phyloP scores from a whole-genome alignment of 2,113 vertebrate genomes.

The Chaenogobius annularis region DNA sequence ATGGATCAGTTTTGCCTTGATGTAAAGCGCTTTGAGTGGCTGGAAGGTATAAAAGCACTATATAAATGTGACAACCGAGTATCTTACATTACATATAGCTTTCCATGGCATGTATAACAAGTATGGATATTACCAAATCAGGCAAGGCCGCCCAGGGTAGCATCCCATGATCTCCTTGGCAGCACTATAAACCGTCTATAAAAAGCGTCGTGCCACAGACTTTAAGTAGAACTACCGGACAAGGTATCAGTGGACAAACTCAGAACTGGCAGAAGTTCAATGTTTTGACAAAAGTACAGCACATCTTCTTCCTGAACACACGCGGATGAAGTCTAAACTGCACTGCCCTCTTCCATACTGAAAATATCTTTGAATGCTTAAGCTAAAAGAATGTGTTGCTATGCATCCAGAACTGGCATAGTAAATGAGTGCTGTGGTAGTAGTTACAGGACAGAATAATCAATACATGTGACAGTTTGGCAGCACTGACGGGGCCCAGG shows the following conservation, averaged over 20 bases:
- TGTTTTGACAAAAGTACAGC: constrained; percentile 49
- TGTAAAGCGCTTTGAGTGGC: too few species aligned
- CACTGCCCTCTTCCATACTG: background rate
- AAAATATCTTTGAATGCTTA: constrained; percentile 9
- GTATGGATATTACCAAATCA: background rate
- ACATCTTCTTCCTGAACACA: constrained; percentile 40
- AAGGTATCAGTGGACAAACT: constrained; percentile 35
- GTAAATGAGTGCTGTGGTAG: background rate
- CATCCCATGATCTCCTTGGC: too few species aligned
- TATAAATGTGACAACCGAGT: too few species aligned
- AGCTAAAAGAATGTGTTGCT: background rate
- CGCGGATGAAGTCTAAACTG: background rate
- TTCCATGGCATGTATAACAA: too few species aligned
- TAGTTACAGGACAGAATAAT: background rate
- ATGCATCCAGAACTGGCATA: background rate
- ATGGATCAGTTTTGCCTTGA: too few species aligned
- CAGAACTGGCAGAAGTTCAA: constrained; percentile 55
- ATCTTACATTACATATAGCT: too few species aligned
- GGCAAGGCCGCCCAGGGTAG: constrained; percentile 11
- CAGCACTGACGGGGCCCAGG: background rate
- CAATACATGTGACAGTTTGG: background rate
- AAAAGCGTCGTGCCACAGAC: constrained; percentile 64
- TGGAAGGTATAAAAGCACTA: too few species aligned
- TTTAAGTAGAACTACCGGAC: constrained; percentile 59
- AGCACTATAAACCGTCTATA: too few species aligned